These are phyloP conservation scores for Chaunax sp. DNA, from an alignment of 2,797 vertebrate species.

Conservation along the genomic window DNA sequence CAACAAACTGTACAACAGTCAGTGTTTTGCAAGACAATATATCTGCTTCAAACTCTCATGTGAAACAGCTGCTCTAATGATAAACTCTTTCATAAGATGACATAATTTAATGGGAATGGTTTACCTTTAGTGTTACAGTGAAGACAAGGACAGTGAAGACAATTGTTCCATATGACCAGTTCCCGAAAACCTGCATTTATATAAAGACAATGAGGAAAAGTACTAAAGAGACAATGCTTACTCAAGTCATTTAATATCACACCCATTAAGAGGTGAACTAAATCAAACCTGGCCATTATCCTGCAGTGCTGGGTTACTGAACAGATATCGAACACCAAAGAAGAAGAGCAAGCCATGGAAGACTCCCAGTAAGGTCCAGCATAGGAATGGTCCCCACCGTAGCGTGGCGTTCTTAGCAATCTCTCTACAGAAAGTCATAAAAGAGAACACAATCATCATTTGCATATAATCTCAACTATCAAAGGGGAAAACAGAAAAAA, in stretches of 20 bases:
- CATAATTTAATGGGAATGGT: neutral
- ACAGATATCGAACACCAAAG: constrained; percentile 93
- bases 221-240: neutral
- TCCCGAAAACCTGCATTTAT: constrained; percentile 91
- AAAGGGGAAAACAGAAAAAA: no score
- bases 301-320: constrained; percentile 90
- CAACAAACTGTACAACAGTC: neutral
- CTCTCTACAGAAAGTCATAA: constrained; percentile 78
- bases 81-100: neutral
- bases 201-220: constrained; percentile 17
- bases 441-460: neutral
- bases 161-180: constrained; percentile 97
- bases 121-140: constrained; percentile 98
- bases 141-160: constrained; percentile 97
- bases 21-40: neutral
- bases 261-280: constrained; percentile 7
- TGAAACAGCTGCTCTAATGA: neutral
- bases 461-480: neutral
- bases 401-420: constrained; percentile 96
- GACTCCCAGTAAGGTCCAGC: constrained; percentile 93
- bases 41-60: neutral
- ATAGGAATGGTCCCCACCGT: constrained; percentile 92
- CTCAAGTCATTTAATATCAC: neutral
- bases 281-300: constrained; percentile 92
- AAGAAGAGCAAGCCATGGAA: constrained; percentile 96